Evolutionary conservation across 2,797 vertebrate genomes (phyloP).

Genomic region (Cirrhinus mrigala): DNA sequence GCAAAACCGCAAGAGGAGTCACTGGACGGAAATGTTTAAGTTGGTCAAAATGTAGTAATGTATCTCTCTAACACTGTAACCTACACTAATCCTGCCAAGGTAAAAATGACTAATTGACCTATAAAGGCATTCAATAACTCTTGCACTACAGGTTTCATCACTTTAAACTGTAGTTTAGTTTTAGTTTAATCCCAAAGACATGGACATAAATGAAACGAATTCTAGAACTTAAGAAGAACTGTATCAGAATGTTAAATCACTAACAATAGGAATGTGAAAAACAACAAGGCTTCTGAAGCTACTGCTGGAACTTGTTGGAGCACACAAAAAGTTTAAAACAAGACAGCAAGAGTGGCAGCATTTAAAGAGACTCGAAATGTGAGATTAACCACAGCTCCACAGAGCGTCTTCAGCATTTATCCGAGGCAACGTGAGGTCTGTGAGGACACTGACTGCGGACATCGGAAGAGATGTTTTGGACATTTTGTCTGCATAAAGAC

Average conservation of each 20-base stretch:
- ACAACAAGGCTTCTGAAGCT: slow-evolving; percentile 2
- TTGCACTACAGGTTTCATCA: neutral
- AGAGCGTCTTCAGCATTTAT: slow-evolving; percentile 32
- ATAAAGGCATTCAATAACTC: neutral
- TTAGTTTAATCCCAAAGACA: neutral
- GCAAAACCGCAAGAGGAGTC: slow-evolving; percentile 4
- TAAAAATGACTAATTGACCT: neutral
- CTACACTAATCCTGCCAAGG: neutral
- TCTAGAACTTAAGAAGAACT: neutral
- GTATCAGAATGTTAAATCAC: slow-evolving; percentile 10
- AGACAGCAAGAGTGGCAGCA: slow-evolving; percentile 30
- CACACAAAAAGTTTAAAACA: neutral
- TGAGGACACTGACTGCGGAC: slow-evolving; percentile 20
- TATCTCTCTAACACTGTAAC: neutral
- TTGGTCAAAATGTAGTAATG: neutral
- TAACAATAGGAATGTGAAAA: slow-evolving; percentile 18
- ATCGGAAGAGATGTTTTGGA: slow-evolving; percentile 37
- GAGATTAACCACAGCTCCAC: slow-evolving; percentile 5
- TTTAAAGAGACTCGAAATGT: slow-evolving; percentile 30
- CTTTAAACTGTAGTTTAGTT: neutral
- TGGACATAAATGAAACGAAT: neutral
- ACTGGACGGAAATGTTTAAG: neutral
- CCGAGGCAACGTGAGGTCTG: slow-evolving; percentile 6
- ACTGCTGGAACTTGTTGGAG: slow-evolving; percentile 23
- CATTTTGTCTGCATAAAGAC: slow-evolving; percentile 56